Base-by-base conservation (phyloP, 2,113 vertebrate species). In the Notiomystis cincta region DNA sequence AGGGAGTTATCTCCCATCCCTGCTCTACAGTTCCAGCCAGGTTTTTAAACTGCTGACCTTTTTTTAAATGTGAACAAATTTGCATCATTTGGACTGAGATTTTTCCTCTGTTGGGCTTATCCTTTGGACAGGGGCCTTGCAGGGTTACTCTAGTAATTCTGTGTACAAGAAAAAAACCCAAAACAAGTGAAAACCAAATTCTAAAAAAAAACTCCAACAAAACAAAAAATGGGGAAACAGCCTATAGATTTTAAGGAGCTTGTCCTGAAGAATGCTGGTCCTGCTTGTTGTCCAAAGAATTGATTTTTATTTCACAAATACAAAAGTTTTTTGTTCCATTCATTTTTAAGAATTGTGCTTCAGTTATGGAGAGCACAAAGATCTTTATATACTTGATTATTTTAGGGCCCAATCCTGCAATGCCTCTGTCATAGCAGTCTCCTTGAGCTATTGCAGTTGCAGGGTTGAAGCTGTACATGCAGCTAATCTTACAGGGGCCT, bases 231-330 rank as follows among this genome's bases (percentile, higher is more conserved):
- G 13, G 11, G 30, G n/a, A 78, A 64, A 30, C 7, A 48, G 56
- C 45, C 44, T 75, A 3, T 56, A 47, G 72, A n/a, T 81, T 47
- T 87, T 72, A 61, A 82, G 71, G 38, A 79, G 64, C 47, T 87
- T 47, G 67, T 30, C 11, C 64, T 81, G 64, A 67, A 62, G 60
- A 85, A 33, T 62, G 25, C 30, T 81, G 44, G 38, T 88, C 21
- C 56, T 71, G 47, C 56, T 67, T 64, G 51, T 64, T 5, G 0
- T 86, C 64, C 44, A 44, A 72, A 94, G 6, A 95, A 91, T 38
- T 79, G 37, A 84, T 94, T 91, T 92, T 87, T 87, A 82, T 95
- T 93, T 89, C 78, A 69, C 57, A 85, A 79, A 76, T 67, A 72
- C 66, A 91, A 1, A 71, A 79, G 50, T 82, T 78, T 69, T 77